Evolutionary conservation across 2,797 vertebrate species (phyloP).

Genomic region (Lithobates sylvaticus): DNA sequence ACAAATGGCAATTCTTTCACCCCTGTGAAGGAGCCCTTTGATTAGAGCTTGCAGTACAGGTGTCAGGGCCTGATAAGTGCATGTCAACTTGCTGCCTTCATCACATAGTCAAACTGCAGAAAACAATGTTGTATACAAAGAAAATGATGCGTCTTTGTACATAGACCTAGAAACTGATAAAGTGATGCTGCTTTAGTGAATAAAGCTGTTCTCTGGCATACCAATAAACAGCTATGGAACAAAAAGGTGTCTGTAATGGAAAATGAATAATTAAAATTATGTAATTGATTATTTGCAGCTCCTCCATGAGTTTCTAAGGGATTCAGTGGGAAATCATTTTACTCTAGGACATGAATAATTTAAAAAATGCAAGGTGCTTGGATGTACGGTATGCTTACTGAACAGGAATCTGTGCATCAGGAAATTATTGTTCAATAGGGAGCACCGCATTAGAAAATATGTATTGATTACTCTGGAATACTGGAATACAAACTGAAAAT

Average conservation of each 20-base stretch:
- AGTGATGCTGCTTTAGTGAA: constrained; percentile 55
- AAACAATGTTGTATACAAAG: constrained; percentile 60
- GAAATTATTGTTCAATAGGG: constrained; percentile 5
- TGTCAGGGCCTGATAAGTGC: constrained; percentile 72
- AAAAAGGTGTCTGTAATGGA: constrained; percentile 51
- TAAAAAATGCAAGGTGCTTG: constrained; percentile 30
- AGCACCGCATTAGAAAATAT: constrained; percentile 30
- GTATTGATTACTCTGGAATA: constrained; percentile 17
- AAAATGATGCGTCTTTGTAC: constrained; percentile 49
- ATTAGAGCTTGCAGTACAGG: constrained; percentile 76
- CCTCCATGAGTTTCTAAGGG: constrained; percentile 36
- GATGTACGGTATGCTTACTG: constrained; percentile 28
- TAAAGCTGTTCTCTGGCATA: constrained; percentile 37
- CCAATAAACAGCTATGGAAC: constrained; percentile 12
- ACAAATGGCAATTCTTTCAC: constrained; percentile 88
- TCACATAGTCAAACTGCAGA: constrained; percentile 66
- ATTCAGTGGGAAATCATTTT: constrained; percentile 40
- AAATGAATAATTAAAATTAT: constrained; percentile 58
- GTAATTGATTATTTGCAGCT: constrained; percentile 50
- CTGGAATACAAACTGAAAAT: constrained; percentile 7
- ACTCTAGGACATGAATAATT: constrained; percentile 47
- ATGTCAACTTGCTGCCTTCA: constrained; percentile 75
- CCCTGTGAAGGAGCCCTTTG: constrained; percentile 76
- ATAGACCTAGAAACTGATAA: constrained; percentile 58
- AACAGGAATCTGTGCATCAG: constrained; percentile 19